Base-by-base conservation (phyloP, 2,113 vertebrate genomes). In the Columba livia region DNA sequence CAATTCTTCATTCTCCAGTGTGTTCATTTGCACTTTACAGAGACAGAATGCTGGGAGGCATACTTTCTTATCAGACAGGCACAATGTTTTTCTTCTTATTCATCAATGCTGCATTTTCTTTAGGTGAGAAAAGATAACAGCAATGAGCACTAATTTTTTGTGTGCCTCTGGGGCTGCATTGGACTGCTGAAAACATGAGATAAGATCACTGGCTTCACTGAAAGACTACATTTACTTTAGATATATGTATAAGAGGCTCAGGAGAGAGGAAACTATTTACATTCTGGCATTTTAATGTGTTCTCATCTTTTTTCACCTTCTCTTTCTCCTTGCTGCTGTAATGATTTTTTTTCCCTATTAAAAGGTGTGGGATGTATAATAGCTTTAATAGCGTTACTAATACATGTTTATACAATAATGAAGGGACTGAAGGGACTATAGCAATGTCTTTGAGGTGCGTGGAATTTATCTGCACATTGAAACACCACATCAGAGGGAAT, bases 91-190 rank as follows among this genome's bases (percentile, higher is more conserved):
- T 85, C 51, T 90, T 79, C 26, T 65, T 79, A 90, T 88, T 94
- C 60, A 78, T 80, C 79, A 80, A 26, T 78, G 44, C 32, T 86
- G 32, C 10, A 4, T 80, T 88, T 89, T 85, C 62, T 91, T 81
- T 90, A 86, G 79, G 91, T 91, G 64, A 54, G 60, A 67, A 80
- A 79, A 94, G 88, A 83, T 95, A 96, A 93, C 62, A 81, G 74
- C 66, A 95, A 89, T 32, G 42, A 94, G 54, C 31, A 69, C 74
- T 96, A 93, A 91, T 82, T 92, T 91, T 94, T 82, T 0, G 12
- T 92, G 57, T 31, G 60, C 89, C 85, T 77, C 79, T 91, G 40
- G 70, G 93, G 18, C 29, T 91, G 71, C 42, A 88, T 5, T 84
- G 67, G 38, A 14, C 64, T 71, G 42, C 88, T 96, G 88, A 88